These are phyloP conservation scores for Macrotus californicus DNA, from an alignment of 2,113 vertebrate genomes.

Conservation along the genomic window DNA sequence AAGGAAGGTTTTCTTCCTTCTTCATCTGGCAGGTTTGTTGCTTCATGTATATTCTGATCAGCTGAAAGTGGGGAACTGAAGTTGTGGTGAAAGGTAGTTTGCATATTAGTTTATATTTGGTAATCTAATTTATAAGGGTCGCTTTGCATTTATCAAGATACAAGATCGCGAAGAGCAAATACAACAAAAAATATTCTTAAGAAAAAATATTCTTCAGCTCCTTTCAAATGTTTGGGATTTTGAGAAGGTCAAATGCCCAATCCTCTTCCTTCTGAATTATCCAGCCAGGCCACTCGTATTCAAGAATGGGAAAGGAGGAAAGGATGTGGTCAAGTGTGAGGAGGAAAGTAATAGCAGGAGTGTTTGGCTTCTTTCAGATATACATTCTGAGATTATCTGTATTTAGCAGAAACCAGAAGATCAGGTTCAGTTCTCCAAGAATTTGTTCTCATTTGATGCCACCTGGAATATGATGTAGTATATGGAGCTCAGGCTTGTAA, in stretches of 20 bases:
- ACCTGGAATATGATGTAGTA: background rate
- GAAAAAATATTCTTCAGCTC: background rate
- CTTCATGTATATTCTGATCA: background rate
- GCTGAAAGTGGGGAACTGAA: background rate
- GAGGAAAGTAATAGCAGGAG: background rate
- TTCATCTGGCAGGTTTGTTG: background rate
- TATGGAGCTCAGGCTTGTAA: background rate
- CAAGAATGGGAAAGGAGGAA: background rate
- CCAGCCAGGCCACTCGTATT: background rate
- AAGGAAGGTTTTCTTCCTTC: conserved; percentile 40
- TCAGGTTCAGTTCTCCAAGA: conserved; percentile 18
- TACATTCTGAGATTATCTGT: background rate
- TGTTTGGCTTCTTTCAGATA: background rate
- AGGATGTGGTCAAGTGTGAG: background rate
- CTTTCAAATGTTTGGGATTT: conserved; percentile 37
- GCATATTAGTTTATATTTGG: background rate
- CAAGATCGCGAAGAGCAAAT: background rate
- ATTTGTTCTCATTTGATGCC: background rate
- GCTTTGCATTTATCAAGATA: conserved; percentile 30
- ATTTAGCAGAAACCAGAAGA: conserved; percentile 28
- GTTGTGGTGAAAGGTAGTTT: background rate
- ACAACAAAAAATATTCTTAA: background rate
- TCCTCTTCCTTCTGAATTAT: conserved; percentile 36
- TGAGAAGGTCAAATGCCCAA: conserved; percentile 35
- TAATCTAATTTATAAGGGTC: conserved; percentile 9